These are phyloP conservation scores for Porites divaricata DNA, from an alignment of 92 coral and sea anemone species.

Conservation along the genomic window DNA sequence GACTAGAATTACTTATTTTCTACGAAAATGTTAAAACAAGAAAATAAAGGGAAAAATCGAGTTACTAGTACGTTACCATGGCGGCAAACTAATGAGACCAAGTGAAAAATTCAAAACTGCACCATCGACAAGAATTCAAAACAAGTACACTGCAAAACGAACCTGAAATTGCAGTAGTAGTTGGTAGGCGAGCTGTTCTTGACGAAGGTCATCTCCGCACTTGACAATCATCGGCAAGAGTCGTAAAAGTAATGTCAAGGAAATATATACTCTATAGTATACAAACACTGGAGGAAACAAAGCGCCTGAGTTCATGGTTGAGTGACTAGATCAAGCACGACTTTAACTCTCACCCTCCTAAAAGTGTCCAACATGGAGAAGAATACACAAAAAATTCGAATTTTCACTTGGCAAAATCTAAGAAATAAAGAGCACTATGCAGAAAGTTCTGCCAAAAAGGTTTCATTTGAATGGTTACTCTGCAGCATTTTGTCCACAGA, in stretches of 20 bases:
- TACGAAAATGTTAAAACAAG: background rate
- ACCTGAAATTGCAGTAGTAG: constrained; percentile 95
- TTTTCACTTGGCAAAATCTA: too few relatives aligned
- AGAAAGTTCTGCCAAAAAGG: too few relatives aligned
- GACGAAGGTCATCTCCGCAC: constrained; percentile 97
- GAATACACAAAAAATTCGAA: too few relatives aligned
- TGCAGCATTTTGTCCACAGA: too few relatives aligned
- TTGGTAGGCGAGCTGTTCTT: constrained; percentile 94
- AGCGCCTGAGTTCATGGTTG: too few relatives aligned
- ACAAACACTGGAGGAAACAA: background rate
- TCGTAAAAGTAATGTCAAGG: constrained; percentile 79
- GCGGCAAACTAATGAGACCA: background rate
- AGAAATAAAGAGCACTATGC: too few relatives aligned
- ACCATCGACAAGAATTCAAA: background rate
- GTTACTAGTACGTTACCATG: background rate
- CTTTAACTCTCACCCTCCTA: too few relatives aligned
- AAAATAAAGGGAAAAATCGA: background rate
- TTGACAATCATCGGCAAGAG: constrained; percentile 93
- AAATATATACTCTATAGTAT: background rate
- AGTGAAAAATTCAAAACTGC: background rate
- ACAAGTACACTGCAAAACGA: background rate
- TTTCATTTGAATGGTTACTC: too few relatives aligned
- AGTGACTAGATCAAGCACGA: too few relatives aligned
- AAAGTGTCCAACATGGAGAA: too few relatives aligned
- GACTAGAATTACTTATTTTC: too few relatives aligned